A percentile compares a stretch with the other conserved stretches of the same genome.
phyloP scores from a whole-genome alignment of 1,140 invertebrate genomes.

The Telenomus remus region DNA sequence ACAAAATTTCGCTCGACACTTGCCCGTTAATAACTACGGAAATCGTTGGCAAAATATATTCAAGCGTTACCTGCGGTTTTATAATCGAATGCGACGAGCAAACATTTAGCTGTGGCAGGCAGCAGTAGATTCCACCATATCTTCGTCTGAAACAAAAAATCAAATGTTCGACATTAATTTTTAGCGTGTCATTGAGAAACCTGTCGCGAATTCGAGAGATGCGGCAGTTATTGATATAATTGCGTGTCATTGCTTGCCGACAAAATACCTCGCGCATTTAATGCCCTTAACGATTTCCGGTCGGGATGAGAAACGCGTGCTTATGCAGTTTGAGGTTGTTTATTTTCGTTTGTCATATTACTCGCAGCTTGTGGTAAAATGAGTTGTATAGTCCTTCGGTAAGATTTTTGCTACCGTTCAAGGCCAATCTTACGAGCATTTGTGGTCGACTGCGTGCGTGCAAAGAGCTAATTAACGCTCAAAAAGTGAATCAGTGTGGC shows the following conservation, averaged over 20 bases:
- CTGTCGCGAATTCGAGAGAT: not conserved
- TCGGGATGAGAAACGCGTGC: not conserved
- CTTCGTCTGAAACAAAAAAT: conserved; percentile 28
- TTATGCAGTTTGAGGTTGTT: conserved; percentile 1
- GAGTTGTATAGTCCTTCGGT: conserved; percentile 21
- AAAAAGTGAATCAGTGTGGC: conserved; percentile 60
- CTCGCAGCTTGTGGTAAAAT: conserved; percentile 14
- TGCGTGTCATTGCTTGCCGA: conserved; percentile 1
- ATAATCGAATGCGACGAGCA: conserved; percentile 38
- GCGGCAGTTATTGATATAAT: conserved; percentile 15
- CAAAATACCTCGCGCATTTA: not conserved
- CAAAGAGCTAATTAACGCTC: conserved; percentile 59
- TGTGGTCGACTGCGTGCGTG: conserved; percentile 49
- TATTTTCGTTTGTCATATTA: conserved; percentile 25
- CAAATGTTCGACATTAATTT: not conserved
- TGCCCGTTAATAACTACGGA: not conserved
- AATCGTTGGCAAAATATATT: conserved; percentile 14
- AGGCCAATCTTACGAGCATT: conserved; percentile 44
- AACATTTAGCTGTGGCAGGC: conserved; percentile 30
- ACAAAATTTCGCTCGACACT: not conserved
- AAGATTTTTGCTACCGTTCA: conserved; percentile 48
- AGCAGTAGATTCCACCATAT: conserved; percentile 24
- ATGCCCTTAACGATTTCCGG: conserved; percentile 13
- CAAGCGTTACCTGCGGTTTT: conserved; percentile 39
- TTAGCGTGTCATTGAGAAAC: conserved; percentile 15